Base-by-base conservation (phyloP, 2,888 invertebrate genomes). In the Cylloceria caligata region DNA sequence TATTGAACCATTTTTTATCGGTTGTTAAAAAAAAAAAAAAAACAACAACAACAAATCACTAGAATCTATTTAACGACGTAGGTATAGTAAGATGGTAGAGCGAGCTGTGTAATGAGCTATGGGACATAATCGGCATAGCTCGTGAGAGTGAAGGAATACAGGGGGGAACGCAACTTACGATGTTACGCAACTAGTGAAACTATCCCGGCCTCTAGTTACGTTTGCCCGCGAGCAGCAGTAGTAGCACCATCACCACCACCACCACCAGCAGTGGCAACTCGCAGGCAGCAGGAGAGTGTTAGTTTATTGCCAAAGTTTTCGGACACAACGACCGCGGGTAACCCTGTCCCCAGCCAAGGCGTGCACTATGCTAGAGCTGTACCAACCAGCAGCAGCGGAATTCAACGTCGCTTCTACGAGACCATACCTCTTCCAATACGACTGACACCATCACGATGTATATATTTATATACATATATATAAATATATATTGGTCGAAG, bases 241-340 rank as follows among this genome's bases (percentile, higher is more conserved):
- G 57, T 49, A 67, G 57, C 73, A 60, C 34, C 57, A 68, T 30
- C 65, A 67, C 55, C 57, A 55, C 11, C 68, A 69, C 39, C 71
- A 77, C 27, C 52, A 65, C 16, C 34, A 72, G 72, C 83, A 34
- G 60, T 60, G 60, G 60, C 65, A 65, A 60, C 67, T 24, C 39
- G n/a, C 49, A 80, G 68, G 49, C 74, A 87, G 87, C 87, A 86
- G 87, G 87, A 86, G 88, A 88, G 89, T 89, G 90, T 92, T 91
- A 92, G 92, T 92, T 92, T 92, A 92, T 92, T 92, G 92, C 92
- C 92, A 92, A 92, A 92, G 92, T 91, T 92, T 92, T 92, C 88
- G 91, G 91, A 91, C 89, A 91, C 92, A 91, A 92, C 91, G 92
- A 92, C 92, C 92, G 92, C 90, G 86, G 88, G 84, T 92, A 91